These are phyloP conservation scores for Periophthalmus modestus DNA, from an alignment of 2,113 vertebrate species.

Conservation along the genomic window DNA sequence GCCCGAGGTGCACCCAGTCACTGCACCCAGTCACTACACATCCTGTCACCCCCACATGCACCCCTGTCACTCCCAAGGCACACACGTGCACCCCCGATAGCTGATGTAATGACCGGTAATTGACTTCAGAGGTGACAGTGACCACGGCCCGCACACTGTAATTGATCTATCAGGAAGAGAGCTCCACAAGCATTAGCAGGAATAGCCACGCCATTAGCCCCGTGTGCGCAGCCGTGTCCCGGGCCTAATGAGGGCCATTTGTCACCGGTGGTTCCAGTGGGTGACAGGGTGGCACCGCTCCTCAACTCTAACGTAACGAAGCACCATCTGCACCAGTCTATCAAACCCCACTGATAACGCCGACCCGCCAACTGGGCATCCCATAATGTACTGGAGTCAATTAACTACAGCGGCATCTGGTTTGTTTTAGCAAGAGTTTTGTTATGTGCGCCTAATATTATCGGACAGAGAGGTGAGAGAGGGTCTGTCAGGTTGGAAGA, in stretches of 20 bases:
- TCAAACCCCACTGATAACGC: conserved; percentile 1
- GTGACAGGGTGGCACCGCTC: conserved; percentile 53
- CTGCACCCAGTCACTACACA: conserved; percentile 16
- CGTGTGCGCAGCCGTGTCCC: conserved; percentile 66
- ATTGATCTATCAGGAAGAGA: conserved; percentile 72
- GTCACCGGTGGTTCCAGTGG: conserved; percentile 67
- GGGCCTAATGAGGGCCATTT: conserved; percentile 76
- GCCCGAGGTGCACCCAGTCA: too few relatives aligned
- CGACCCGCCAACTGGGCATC: not conserved
- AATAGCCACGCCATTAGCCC: conserved; percentile 73
- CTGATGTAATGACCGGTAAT: conserved; percentile 61
- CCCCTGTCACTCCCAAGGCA: not conserved
- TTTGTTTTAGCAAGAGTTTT: not conserved
- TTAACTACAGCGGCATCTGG: not conserved
- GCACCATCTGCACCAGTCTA: conserved; percentile 3
- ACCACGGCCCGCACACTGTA: conserved; percentile 51
- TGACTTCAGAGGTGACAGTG: conserved; percentile 64
- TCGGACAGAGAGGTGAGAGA: not conserved
- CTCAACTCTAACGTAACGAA: conserved; percentile 7
- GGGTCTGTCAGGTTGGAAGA: not conserved
- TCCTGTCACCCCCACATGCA: too few relatives aligned
- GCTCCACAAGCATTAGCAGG: conserved; percentile 70
- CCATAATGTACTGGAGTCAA: not conserved
- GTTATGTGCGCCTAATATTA: not conserved
- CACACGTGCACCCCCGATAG: conserved; percentile 35